These are phyloP conservation scores for Ostrea denselamellosa DNA, from an alignment of 1,140 invertebrate genomes.

Conservation along the genomic window DNA sequence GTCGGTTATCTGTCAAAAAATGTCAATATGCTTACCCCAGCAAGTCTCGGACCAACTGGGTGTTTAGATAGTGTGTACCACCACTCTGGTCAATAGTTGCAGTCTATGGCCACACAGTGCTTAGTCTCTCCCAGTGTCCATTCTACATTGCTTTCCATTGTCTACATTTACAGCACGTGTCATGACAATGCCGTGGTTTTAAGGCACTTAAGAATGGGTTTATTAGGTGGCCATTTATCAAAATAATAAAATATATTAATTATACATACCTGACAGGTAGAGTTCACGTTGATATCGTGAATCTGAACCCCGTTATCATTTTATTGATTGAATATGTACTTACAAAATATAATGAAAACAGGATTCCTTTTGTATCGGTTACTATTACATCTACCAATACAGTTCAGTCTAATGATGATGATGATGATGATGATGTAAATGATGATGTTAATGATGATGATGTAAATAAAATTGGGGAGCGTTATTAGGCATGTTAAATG, in stretches of 20 bases:
- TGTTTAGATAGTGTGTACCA: neutral
- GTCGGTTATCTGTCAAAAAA: neutral
- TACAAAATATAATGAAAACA: too few relatives aligned
- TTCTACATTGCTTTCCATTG: neutral
- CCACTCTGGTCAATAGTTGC: neutral
- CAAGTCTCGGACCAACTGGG: neutral
- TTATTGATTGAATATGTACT: too few relatives aligned
- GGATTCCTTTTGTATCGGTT: too few relatives aligned
- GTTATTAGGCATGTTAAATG: too few relatives aligned
- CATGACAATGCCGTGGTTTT: neutral
- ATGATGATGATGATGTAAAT: too few relatives aligned
- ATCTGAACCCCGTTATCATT: too few relatives aligned
- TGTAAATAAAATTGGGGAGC: too few relatives aligned
- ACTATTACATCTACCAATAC: too few relatives aligned
- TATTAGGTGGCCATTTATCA: neutral
- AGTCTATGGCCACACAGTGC: neutral
- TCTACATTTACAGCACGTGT: neutral
- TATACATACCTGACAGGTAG: too few relatives aligned
- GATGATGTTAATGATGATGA: too few relatives aligned
- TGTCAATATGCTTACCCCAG: neutral
- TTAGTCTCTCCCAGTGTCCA: neutral
- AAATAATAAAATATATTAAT: neutral
- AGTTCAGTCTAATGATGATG: too few relatives aligned
- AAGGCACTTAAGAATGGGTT: neutral
- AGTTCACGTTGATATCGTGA: too few relatives aligned